phyloP scores from a whole-genome alignment of 1,140 invertebrate genomes.

The Meloidogyne hapla region DNA sequence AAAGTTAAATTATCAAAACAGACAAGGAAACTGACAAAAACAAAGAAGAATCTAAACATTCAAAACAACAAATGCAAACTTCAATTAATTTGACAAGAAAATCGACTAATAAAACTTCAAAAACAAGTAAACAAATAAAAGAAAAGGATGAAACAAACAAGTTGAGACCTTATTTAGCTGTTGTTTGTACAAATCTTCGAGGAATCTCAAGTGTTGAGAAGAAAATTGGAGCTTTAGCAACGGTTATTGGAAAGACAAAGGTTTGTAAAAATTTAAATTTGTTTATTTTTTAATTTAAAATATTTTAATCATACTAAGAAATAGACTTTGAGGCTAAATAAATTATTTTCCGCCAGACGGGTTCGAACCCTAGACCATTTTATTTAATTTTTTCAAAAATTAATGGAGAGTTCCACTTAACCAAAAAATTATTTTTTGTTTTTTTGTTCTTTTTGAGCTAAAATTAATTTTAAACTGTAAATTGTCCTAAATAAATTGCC shows the following conservation, averaged over 20 bases:
- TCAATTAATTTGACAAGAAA: neutral
- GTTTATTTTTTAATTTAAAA: no score
- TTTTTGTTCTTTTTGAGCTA: no score
- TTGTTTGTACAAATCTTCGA: slow-evolving; percentile 22
- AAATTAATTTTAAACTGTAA: no score
- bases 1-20: no score
- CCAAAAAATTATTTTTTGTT: no score
- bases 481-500: no score
- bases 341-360: no score
- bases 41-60: neutral
- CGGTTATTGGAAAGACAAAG: neutral
- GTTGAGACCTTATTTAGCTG: slow-evolving; percentile 27
- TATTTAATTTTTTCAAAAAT: no score
- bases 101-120: neutral
- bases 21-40: neutral
- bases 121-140: neutral
- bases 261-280: neutral
- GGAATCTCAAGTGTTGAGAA: neutral
- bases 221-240: neutral
- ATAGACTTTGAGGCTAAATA: no score
- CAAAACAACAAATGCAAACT: neutral
- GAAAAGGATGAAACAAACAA: neutral
- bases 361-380: no score
- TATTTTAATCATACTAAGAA: no score
- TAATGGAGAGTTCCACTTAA: no score